phyloP scores from a whole-genome alignment of 2,888 invertebrate species.

The Anorthoa munda region DNA sequence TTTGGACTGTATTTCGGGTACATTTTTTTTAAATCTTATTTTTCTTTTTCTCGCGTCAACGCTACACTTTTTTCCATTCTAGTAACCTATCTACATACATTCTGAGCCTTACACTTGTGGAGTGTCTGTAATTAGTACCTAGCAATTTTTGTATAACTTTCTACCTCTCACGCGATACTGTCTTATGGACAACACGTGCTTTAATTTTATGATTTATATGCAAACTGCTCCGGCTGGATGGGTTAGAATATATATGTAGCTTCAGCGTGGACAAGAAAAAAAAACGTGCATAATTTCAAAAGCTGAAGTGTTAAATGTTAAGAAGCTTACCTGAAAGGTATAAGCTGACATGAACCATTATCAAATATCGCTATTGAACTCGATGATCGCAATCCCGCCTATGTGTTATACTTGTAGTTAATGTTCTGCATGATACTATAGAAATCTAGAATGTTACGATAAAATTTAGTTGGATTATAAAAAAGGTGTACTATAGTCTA shows the following conservation, averaged over 20 bases:
- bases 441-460: constrained; percentile 57
- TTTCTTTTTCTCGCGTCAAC: constrained; percentile 76
- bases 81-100: constrained; percentile 79
- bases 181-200: constrained; percentile 84
- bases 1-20: constrained; percentile 86
- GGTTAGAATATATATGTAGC: constrained; percentile 72
- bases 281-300: constrained; percentile 36
- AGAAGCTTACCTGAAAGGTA: constrained; percentile 57
- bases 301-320: constrained; percentile 47
- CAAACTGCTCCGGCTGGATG: constrained; percentile 82
- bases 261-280: constrained; percentile 78
- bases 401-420: constrained; percentile 79
- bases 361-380: constrained; percentile 72
- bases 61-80: constrained; percentile 77
- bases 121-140: constrained; percentile 83
- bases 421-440: constrained; percentile 83
- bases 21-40: constrained; percentile 70
- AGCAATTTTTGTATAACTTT: constrained; percentile 79
- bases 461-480: constrained; percentile 9
- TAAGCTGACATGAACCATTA: constrained; percentile 46
- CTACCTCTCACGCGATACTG: constrained; percentile 81
- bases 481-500: constrained; percentile 32
- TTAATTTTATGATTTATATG: constrained; percentile 81
- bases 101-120: constrained; percentile 83
- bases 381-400: constrained; percentile 91